These are phyloP conservation scores for Paracyclopina nana DNA, from an alignment of 1,140 invertebrate genomes.

Conservation along the genomic window DNA sequence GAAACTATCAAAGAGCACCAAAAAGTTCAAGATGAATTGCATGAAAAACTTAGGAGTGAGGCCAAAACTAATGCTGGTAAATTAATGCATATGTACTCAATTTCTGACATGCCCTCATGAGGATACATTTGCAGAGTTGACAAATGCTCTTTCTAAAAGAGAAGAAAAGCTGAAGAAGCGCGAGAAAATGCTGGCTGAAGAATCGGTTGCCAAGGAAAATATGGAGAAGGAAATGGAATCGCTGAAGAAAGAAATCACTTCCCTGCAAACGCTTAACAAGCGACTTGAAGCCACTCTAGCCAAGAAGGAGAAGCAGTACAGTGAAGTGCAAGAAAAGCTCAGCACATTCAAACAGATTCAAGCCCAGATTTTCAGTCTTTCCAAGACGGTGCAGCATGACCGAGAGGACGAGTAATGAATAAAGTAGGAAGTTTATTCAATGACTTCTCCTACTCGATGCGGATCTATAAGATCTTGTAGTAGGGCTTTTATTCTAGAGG, in stretches of 20 bases:
- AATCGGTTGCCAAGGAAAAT: neutral
- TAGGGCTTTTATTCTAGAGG: too few species aligned
- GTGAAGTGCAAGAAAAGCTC: neutral
- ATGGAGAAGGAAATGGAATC: neutral
- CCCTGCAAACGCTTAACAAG: neutral
- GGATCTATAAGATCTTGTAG: too few species aligned
- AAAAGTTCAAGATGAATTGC: neutral
- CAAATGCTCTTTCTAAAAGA: neutral
- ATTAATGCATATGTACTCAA: neutral
- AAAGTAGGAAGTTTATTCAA: too few species aligned
- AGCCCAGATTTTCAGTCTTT: neutral
- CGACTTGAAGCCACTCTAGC: neutral
- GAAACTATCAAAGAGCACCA: neutral
- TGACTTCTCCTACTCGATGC: too few species aligned
- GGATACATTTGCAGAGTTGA: neutral
- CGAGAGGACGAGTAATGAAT: too few species aligned
- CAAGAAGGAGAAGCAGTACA: neutral
- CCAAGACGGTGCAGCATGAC: too few species aligned
- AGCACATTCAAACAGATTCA: neutral
- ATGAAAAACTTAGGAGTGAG: neutral
- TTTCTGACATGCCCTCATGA: neutral
- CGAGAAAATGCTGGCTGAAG: neutral
- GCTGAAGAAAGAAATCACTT: neutral
- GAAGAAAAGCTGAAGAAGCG: conserved; percentile 1
- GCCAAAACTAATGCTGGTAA: neutral